These are phyloP conservation scores for Julus scanicus DNA, from an alignment of 2,888 invertebrate species.

Conservation along the genomic window DNA sequence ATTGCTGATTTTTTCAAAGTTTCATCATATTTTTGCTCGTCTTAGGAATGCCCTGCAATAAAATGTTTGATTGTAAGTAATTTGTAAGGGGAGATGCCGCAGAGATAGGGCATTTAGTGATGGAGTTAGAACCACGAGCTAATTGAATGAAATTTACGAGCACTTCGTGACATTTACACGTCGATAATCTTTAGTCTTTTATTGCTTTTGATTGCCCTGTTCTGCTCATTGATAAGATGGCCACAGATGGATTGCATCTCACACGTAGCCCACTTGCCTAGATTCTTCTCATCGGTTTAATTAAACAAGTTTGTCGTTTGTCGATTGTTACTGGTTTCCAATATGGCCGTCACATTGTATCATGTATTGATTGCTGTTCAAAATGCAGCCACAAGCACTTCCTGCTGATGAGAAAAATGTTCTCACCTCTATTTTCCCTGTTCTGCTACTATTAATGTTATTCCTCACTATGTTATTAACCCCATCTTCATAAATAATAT, in stretches of 20 bases:
- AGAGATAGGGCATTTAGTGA: not conserved
- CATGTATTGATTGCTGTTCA: not conserved
- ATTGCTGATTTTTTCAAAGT: not conserved
- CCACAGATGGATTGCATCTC: not conserved
- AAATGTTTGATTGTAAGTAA: not conserved
- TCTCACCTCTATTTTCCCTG: not conserved
- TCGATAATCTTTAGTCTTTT: not conserved
- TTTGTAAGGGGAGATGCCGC: not conserved
- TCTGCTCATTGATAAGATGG: not conserved
- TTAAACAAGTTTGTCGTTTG: not conserved
- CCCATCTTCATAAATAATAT: not conserved
- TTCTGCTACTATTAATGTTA: not conserved
- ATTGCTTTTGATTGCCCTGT: not conserved
- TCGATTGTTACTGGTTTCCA: not conserved
- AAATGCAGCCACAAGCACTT: not conserved
- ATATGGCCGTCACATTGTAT: not conserved
- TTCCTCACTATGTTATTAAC: not conserved
- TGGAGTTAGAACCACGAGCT: not conserved
- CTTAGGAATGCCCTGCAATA: not conserved
- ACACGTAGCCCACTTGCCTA: not conserved
- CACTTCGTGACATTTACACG: conserved; percentile 2
- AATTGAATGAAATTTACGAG: not conserved
- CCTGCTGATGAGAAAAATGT: not conserved
- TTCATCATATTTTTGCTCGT: not conserved
- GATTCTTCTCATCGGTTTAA: not conserved